Evolutionary conservation across 2,797 vertebrate species (phyloP), one percentile per base, ranked within the genome.

Genomic region (Prunella strophiata): DNA sequence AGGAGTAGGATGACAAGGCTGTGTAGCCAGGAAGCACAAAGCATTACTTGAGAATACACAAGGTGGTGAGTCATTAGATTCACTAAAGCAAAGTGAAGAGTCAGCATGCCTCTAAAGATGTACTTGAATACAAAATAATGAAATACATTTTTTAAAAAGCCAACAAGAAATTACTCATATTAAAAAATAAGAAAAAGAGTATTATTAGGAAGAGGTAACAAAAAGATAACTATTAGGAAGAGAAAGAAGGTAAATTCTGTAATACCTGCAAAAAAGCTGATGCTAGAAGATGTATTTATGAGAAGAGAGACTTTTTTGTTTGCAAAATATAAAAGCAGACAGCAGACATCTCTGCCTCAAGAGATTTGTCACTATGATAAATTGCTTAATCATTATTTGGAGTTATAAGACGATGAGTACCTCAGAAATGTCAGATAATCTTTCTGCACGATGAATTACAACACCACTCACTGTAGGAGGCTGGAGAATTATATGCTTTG

Each of bases 401-500:
- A 83, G 36, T 92, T 72, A n/a, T 21, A 80, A 82, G 84, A 84
- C 0, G 8, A 89, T 45, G 67, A 91, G 57, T 57, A 88, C 34
- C 67, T 95, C 83, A 58, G 81, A 94, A 96, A 89, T 91, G 93
- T 80, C 94, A 97, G 75, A 63, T 38, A 73, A 82, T 85, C 59
- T 80, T 74, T 96, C 91, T 91, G 95, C 85, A 52, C 47, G 42
- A 93, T 43, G 47, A 73, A 86, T 84, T 91, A 77, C 79, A 76
- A 36, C 86, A 93, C 61, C 42, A 21, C 13, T 54, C 1, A 0
- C 51, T 47, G 89, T n/a, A 72, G 89, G 82, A 95, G 88, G 70
- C 66, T 67, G 63, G 7, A 85, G 91, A 86, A 90, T 22, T 20
- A 82, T 19, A 54, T 2, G 62, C 43, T 74, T 81, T 3, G 5